Base-by-base conservation (phyloP, 2,888 invertebrate genomes). In the Erpobdella octoculata region DNA sequence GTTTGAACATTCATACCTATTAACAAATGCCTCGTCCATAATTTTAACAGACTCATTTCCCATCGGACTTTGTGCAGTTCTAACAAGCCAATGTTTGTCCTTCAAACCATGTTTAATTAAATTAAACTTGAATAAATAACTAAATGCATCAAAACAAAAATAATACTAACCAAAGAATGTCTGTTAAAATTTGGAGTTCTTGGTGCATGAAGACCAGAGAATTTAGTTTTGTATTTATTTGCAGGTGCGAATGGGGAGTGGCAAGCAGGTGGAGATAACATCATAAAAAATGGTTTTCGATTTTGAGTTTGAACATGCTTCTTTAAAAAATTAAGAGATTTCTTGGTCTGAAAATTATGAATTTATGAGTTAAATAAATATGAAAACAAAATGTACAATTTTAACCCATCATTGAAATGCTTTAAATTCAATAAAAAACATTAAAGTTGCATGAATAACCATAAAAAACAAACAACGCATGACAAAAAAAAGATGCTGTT, bases 161-260 rank as follows among this genome's bases (percentile, higher is more conserved):
- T 64, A 18, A 28, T n/a, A 64, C 74, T 38, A 76, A 78, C 79
- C 79, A 76, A 79, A 73, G 73, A 76, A 64, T 78, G 78, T 36
- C 78, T 78, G 76, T 87, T 87, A 77, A 86, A 88, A 78, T 85
- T 89, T 3, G 89, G 89, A 68, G 88, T 88, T 73, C 87, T 86
- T 2, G 88, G 86, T 33, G 84, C 90, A 53, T 85, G 87, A 0
- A 86, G 81, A 65, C 87, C 86, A 0, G 85, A 82, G 83, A 88
- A 93, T 3, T 79, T 81, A 67, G 86, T 86, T 41, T 82, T 80
- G 81, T 93, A 91, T 48, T 91, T 85, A 0, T 87, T 86, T 0
- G 91, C 92, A 3, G 93, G 89, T 0, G 89, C 91, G 81, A 90
- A 92, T 0, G 94, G 93, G 61, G 88, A 88, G 83, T 94, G 94